phyloP scores from a whole-genome alignment of 2,113 vertebrate genomes.

The Lophura nycthemera region DNA sequence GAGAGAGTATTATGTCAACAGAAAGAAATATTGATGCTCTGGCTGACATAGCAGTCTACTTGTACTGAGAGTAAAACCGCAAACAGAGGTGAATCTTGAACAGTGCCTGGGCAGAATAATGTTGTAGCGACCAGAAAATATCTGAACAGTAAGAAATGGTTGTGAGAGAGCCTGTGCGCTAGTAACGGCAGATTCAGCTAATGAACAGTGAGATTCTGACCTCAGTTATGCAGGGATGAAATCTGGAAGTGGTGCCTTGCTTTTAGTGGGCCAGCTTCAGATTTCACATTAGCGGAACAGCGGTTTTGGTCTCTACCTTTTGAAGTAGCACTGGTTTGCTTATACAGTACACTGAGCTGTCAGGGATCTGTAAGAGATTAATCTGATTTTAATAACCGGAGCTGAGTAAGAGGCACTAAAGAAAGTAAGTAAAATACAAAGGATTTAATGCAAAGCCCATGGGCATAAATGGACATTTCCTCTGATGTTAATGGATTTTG shows the following conservation, averaged over 20 bases:
- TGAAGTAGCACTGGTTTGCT: conserved; percentile 3
- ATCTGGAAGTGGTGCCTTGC: not conserved
- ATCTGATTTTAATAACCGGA: conserved; percentile 54
- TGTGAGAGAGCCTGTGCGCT: not conserved
- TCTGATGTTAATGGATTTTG: conserved; percentile 36
- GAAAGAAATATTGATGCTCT: conserved; percentile 72
- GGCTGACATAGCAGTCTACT: conserved; percentile 59
- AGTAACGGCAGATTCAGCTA: not conserved
- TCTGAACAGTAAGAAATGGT: not conserved
- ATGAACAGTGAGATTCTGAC: conserved; percentile 3
- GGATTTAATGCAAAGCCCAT: conserved; percentile 35
- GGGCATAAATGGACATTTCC: conserved; percentile 18
- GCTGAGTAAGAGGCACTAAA: conserved; percentile 43
- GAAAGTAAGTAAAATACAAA: conserved; percentile 51
- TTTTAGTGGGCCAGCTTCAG: not conserved
- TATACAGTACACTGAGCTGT: not conserved
- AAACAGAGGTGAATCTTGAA: conserved; percentile 17
- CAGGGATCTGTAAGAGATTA: conserved; percentile 33
- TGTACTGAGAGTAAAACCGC: conserved; percentile 1
- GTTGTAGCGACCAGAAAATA: not conserved
- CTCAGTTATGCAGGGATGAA: not conserved
- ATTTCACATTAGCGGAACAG: not conserved
- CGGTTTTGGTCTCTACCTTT: not conserved
- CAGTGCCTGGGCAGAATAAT: not conserved
- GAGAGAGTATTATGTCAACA: conserved; percentile 68